phyloP scores from a whole-genome alignment of 2,888 invertebrate species.

The Oscheius sp. region DNA sequence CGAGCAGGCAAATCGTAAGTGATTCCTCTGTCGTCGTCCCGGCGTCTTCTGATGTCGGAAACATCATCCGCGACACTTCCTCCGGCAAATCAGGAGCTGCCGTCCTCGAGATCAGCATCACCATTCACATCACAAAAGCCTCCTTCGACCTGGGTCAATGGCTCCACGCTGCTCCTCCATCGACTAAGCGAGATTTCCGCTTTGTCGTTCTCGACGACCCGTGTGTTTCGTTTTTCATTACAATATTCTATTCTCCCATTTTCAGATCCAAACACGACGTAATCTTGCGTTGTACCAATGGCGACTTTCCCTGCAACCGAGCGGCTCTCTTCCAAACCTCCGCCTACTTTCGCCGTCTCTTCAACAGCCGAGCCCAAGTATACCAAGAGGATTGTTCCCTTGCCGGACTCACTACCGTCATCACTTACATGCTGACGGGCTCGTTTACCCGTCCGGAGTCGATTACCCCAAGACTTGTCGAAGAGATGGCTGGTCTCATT shows the following conservation, averaged over 20 bases:
- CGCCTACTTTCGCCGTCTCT: slow-evolving; percentile 7
- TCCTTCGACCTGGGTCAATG: not conserved
- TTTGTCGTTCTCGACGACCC: not conserved
- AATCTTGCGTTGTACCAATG: not conserved
- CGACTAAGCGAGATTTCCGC: not conserved
- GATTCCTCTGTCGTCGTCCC: not conserved
- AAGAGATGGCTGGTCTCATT: slow-evolving; percentile 2
- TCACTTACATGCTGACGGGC: slow-evolving; percentile 10
- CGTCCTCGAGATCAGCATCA: not conserved
- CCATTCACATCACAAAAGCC: not conserved
- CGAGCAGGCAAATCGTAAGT: too few species aligned
- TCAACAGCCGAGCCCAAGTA: not conserved
- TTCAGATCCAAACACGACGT: not conserved
- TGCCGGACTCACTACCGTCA: not conserved
- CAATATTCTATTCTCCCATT: too few species aligned
- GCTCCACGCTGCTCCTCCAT: not conserved
- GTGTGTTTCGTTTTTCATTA: not conserved
- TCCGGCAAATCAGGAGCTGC: not conserved
- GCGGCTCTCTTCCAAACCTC: slow-evolving; percentile 13
- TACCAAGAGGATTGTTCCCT: slow-evolving; percentile 3
- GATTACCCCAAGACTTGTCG: not conserved
- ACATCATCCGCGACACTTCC: not conserved
- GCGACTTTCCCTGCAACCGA: not conserved
- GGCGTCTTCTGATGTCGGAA: not conserved
- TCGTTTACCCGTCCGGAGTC: not conserved